Evolutionary conservation across 2,888 invertebrate genomes (phyloP).

Genomic region (Platycheirus rosarum): DNA sequence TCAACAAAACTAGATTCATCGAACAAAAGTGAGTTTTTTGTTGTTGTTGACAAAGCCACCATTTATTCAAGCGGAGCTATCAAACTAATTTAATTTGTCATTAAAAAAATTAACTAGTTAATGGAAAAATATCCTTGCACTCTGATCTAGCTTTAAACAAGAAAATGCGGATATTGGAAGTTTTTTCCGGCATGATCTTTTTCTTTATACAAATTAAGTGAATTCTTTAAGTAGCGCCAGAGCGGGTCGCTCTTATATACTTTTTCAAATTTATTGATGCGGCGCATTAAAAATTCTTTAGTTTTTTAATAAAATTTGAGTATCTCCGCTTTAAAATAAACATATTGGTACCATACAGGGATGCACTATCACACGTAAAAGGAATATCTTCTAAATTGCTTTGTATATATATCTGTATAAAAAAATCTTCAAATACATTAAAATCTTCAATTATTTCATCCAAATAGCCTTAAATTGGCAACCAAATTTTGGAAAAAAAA

Average conservation of each 20-base stretch:
- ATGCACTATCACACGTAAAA: slow-evolving; percentile 76
- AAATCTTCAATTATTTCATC: slow-evolving; percentile 8
- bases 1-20: slow-evolving; percentile 37
- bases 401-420: slow-evolving; percentile 70
- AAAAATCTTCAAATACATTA: slow-evolving; percentile 29
- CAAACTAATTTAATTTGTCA: slow-evolving; percentile 9
- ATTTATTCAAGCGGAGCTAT: slow-evolving; percentile 42
- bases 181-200: no score
- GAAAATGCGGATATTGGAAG: no score
- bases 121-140: no score
- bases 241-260: no score
- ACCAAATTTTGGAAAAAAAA: slow-evolving; percentile 38
- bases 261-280: slow-evolving; percentile 24
- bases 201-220: no score
- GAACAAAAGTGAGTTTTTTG: slow-evolving; percentile 52
- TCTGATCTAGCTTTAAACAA: no score
- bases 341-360: slow-evolving; percentile 61
- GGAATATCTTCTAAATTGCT: slow-evolving; percentile 19
- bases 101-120: no score
- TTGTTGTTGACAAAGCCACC: slow-evolving; percentile 34
- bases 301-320: slow-evolving; percentile 16
- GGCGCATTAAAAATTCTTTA: slow-evolving; percentile 39
- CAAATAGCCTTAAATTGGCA: slow-evolving; percentile 28
- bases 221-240: no score
- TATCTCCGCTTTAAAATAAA: slow-evolving; percentile 49